Conservation (phyloP, 2,888 invertebrate genomes). For the Aphodius sticticus region DNA sequence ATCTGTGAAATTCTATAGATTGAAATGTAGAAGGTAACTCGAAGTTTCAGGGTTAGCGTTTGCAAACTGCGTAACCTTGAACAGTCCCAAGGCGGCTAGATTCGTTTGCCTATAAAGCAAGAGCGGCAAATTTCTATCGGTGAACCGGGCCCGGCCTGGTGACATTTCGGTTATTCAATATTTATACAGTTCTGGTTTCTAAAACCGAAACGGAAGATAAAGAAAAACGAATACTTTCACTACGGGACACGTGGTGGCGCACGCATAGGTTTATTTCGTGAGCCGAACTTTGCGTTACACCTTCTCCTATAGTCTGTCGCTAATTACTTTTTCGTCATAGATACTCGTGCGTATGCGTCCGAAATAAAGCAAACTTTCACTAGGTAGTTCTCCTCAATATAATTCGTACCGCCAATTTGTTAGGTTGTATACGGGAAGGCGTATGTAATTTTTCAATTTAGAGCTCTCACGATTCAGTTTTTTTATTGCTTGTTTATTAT, state of each 20-base stretch:
- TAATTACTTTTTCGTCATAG: constrained; percentile 11
- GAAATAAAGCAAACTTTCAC: not conserved
- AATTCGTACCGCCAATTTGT: not conserved
- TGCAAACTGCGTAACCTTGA: constrained; percentile 32
- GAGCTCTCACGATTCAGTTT: not conserved
- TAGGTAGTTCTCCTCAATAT: not conserved
- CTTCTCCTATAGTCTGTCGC: constrained; percentile 1
- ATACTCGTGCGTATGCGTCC: not conserved
- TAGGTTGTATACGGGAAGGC: not conserved
- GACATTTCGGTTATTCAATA: constrained; percentile 23
- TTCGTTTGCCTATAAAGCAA: not conserved
- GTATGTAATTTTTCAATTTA: not conserved
- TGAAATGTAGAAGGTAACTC: constrained; percentile 38
- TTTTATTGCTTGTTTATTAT: not conserved
- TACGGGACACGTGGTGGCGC: constrained; percentile 17
- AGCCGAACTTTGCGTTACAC: not conserved
- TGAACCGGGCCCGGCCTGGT: constrained; percentile 7
- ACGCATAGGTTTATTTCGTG: constrained; percentile 12
- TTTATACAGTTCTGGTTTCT: constrained; percentile 14
- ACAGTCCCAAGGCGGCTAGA: constrained; percentile 32
- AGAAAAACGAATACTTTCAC: constrained; percentile 19
- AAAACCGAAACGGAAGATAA: constrained; percentile 19
- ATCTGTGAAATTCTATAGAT: constrained; percentile 37
- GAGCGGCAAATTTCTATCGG: not conserved
- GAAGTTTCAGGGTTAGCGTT: constrained; percentile 36